phyloP scores from a whole-genome alignment of 2,888 invertebrate genomes.

The Eupelmus urozonus region DNA sequence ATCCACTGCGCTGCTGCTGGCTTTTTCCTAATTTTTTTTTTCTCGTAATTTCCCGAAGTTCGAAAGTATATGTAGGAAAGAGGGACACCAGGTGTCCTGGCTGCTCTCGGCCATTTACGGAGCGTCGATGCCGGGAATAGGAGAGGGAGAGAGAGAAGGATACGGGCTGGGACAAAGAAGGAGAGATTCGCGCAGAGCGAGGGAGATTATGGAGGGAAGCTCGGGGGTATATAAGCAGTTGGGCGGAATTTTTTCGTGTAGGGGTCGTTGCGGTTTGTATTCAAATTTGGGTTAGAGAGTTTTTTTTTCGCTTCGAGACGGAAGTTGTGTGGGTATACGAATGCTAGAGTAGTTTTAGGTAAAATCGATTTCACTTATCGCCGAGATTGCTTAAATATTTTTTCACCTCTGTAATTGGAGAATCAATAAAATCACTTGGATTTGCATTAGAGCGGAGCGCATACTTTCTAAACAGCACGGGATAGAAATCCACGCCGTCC shows the following conservation, averaged over 20 bases:
- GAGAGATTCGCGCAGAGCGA: slow-evolving; percentile 13
- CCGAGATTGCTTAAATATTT: no score
- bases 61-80: neutral
- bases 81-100: slow-evolving; percentile 46
- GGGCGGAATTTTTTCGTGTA: neutral
- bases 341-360: no score
- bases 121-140: neutral
- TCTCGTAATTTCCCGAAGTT: slow-evolving; percentile 28
- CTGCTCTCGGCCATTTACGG: slow-evolving; percentile 25
- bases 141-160: neutral
- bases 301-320: no score
- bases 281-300: no score
- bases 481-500: no score
- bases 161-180: slow-evolving; percentile 16
- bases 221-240: neutral
- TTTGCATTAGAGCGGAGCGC: no score
- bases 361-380: no score
- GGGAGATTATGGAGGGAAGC: neutral
- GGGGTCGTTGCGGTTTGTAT: no score
- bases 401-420: no score
- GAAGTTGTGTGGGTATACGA: no score
- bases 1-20: neutral
- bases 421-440: no score
- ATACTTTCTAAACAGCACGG: no score
- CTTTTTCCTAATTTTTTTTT: slow-evolving; percentile 8